Conservation (phyloP, 2,888 invertebrate genomes). For the Euzophera pinguis region DNA sequence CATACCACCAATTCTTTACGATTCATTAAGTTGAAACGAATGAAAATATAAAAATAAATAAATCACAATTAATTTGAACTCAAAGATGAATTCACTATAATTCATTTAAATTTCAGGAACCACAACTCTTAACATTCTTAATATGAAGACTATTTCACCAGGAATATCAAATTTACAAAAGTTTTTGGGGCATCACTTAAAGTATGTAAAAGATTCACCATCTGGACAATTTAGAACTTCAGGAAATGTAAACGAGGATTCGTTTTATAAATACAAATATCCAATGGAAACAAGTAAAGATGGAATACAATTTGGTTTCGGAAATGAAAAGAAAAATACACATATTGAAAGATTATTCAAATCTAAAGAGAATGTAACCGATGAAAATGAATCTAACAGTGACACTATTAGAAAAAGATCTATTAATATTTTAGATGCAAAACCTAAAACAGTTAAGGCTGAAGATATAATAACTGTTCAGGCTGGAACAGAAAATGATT, state of each 20-base stretch:
- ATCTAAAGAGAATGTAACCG: background rate
- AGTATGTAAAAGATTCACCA: background rate
- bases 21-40: no score
- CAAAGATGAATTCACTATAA: no score
- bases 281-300: no score
- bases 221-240: background rate
- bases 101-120: no score
- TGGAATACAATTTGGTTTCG: no score
- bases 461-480: background rate
- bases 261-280: no score
- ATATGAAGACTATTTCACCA: background rate
- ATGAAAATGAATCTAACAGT: constrained; percentile 11
- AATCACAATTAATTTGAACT: no score
- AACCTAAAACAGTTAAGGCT: background rate
- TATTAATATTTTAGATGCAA: background rate
- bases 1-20: no score
- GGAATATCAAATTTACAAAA: background rate
- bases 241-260: no score
- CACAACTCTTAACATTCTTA: no score
- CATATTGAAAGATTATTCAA: background rate
- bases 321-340: no score
- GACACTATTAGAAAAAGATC: background rate
- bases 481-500: background rate
- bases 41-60: no score
- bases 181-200: background rate